Evolutionary conservation across 2,888 invertebrate genomes (phyloP).

Genomic region (Drosophila austrosaltans): DNA sequence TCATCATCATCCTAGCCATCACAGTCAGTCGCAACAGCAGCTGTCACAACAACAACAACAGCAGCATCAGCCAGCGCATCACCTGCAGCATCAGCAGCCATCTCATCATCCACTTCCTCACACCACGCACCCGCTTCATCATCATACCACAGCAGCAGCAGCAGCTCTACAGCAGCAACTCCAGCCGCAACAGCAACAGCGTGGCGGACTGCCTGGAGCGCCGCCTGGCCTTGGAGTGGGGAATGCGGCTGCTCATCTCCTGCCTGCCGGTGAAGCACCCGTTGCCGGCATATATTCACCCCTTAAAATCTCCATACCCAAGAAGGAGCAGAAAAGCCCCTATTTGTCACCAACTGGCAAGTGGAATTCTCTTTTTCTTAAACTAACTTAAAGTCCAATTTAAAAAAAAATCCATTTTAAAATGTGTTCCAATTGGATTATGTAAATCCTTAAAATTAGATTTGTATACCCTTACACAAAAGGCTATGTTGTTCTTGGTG

Average conservation of each 20-base stretch:
- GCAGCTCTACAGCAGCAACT: slow-evolving; percentile 60
- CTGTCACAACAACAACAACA: slow-evolving; percentile 56
- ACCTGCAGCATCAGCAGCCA: slow-evolving; percentile 61
- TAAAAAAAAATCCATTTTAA: too few species aligned
- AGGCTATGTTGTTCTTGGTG: too few species aligned
- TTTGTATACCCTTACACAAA: too few species aligned
- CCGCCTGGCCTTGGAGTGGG: slow-evolving; percentile 25
- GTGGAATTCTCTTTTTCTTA: slow-evolving; percentile 37
- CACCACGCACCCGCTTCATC: slow-evolving; percentile 70
- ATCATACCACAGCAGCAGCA: slow-evolving; percentile 59
- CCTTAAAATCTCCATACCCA: slow-evolving; percentile 84
- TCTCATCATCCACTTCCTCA: slow-evolving; percentile 60
- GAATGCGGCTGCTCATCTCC: slow-evolving; percentile 64
- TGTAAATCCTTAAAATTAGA: too few species aligned
- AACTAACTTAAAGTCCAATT: neutral
- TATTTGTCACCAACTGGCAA: slow-evolving; percentile 95
- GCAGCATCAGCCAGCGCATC: slow-evolving; percentile 68
- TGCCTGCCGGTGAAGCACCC: slow-evolving; percentile 79
- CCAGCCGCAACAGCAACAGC: slow-evolving; percentile 37
- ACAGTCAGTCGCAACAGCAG: slow-evolving; percentile 58
- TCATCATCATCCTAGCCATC: slow-evolving; percentile 48
- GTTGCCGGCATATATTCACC: slow-evolving; percentile 82
- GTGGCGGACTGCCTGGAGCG: slow-evolving; percentile 41
- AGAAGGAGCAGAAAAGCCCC: slow-evolving; percentile 88
- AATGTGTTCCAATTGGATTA: slow-evolving; percentile 13